Evolutionary conservation across 2,888 invertebrate species (phyloP).

Genomic region (Auanema freiburgensis): DNA sequence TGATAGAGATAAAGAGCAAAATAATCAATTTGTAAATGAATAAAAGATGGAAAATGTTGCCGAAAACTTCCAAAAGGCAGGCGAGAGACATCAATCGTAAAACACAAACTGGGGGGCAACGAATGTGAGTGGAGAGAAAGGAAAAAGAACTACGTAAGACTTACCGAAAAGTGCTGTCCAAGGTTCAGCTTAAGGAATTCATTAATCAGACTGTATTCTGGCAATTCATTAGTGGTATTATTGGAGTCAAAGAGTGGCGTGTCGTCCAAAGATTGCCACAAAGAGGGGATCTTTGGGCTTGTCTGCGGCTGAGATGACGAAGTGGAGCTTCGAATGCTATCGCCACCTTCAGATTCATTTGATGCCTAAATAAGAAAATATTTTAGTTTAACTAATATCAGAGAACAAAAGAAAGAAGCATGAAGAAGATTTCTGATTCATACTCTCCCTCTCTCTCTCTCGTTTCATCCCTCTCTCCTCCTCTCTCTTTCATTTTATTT

Average conservation of each 20-base stretch:
- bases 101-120: too few relatives aligned
- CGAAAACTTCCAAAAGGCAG: too few relatives aligned
- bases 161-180: constrained; percentile 14
- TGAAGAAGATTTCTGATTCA: background rate
- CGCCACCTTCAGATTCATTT: constrained; percentile 32
- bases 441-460: constrained; percentile 5
- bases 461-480: background rate
- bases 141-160: too few relatives aligned
- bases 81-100: too few relatives aligned
- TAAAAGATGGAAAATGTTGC: too few relatives aligned
- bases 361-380: constrained; percentile 13
- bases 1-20: too few relatives aligned
- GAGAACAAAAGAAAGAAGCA: constrained; percentile 1
- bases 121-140: too few relatives aligned
- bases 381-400: background rate
- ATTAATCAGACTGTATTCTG: constrained; percentile 33
- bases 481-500: constrained; percentile 3
- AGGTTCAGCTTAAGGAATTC: constrained; percentile 42
- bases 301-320: constrained; percentile 38
- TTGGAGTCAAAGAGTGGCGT: constrained; percentile 13
- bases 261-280: constrained; percentile 20
- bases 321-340: constrained; percentile 35
- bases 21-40: too few relatives aligned
- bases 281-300: constrained; percentile 25
- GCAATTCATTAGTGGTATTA: constrained; percentile 7